Conservation (phyloP, 2,113 vertebrate species). For the Chamaetylas fuelleborni region DNA sequence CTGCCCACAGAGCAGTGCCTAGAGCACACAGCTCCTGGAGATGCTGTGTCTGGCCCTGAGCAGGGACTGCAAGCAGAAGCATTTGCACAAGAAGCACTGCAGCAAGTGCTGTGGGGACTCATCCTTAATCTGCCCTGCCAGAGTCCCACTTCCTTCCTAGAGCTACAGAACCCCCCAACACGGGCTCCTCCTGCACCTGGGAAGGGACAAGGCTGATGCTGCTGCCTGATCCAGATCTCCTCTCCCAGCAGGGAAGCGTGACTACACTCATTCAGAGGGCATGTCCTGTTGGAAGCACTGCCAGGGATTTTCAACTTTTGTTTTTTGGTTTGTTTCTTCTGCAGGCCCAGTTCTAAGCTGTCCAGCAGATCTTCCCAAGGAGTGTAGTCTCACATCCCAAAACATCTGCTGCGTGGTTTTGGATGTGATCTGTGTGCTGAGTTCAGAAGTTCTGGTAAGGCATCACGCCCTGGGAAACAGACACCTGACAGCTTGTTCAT, state of each 20-base stretch:
- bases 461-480: background rate
- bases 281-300: background rate
- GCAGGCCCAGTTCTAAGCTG: background rate
- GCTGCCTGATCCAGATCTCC: background rate
- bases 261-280: background rate
- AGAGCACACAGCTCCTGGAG: background rate
- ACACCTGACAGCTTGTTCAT: background rate
- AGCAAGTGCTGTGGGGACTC: background rate
- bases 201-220: background rate
- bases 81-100: background rate
- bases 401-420: accelerated
- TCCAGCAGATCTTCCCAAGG: background rate
- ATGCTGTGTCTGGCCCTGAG: background rate
- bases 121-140: background rate
- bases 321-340: background rate
- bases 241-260: background rate
- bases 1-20: background rate
- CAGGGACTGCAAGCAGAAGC: background rate
- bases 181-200: background rate
- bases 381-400: background rate
- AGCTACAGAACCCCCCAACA: background rate
- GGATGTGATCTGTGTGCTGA: background rate
- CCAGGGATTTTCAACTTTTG: background rate
- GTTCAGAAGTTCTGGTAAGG: background rate
- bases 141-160: constrained; percentile 20